These are phyloP conservation scores for Argopecten irradians DNA, from an alignment of 1,140 invertebrate genomes.

Conservation along the genomic window DNA sequence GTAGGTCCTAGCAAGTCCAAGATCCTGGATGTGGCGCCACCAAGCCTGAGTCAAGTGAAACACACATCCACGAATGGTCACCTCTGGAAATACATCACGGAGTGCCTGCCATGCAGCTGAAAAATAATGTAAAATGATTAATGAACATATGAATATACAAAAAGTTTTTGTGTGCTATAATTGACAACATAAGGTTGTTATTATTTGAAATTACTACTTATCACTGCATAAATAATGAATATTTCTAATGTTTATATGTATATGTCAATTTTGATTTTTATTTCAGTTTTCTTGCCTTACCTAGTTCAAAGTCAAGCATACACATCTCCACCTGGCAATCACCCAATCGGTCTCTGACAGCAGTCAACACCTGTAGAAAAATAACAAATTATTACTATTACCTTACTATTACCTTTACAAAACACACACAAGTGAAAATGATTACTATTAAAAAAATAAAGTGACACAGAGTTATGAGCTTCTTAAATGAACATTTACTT, in stretches of 20 bases:
- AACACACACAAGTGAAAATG: too few species aligned
- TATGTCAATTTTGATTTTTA: neutral
- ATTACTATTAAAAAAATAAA: too few species aligned
- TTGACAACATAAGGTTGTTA: neutral
- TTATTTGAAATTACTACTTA: too few species aligned
- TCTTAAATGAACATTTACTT: neutral
- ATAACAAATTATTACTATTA: too few species aligned
- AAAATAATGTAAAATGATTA: neutral
- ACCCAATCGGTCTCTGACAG: neutral
- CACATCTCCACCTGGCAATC: constrained; percentile 27
- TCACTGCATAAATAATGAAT: neutral
- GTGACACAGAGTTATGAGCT: too few species aligned
- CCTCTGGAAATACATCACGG: constrained; percentile 31
- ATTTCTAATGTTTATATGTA: neutral
- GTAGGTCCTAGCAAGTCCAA: neutral
- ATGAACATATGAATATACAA: neutral
- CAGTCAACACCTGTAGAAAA: neutral
- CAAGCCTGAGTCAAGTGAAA: constrained; percentile 49
- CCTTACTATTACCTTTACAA: too few species aligned
- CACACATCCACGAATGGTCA: constrained; percentile 35
- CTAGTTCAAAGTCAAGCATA: constrained; percentile 46
- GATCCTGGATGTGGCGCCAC: constrained; percentile 35
- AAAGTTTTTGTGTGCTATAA: neutral
- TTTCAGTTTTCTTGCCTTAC: constrained; percentile 26
- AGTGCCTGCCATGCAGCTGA: constrained; percentile 41